Evolutionary conservation across 2,888 invertebrate species (phyloP), one percentile per base, ranked within the genome.

Genomic region (Polydrusus pterygomalis): DNA sequence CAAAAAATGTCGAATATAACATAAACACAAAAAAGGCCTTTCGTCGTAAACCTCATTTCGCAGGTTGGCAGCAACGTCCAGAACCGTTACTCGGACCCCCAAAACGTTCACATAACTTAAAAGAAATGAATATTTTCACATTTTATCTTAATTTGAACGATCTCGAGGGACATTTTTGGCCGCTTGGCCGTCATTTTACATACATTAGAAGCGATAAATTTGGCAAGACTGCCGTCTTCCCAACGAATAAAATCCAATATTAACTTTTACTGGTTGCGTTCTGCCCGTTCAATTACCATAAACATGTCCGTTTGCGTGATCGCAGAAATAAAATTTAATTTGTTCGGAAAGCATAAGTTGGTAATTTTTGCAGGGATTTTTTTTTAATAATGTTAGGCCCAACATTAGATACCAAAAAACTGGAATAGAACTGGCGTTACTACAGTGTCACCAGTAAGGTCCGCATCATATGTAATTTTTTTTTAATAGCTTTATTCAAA

Each of bases 251-350:
- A 85, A 82, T 83, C 82, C 82, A 83, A 85, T 85, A 85, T 86
- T 85, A 85, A 86, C 83, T 85, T 34, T 85, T 86, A 84, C 85
- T 79, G 83, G 84, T 84, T 85, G 85, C 86, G 83, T 87, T 86
- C 86, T 86, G 85, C 85, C 85, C 83, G 83, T 86, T 86, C 86
- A 87, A 87, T 87, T 87, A 87, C 84, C 87, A 87, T 87, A 87
- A 87, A 87, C 82, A 87, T 87, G 87, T 86, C 87, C 77, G 68
- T 80, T 83, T 81, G 83, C 83, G 82, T 82, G 85, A 84, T 81
- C 79, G 79, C 80, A 64, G 78, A 80, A 84, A 84, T 86, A 86
- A 86, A 86, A 85, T 86, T 86, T 85, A 86, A 87, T 87, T 86
- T 85, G 85, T 84, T 85, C 83, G 83, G 84, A 84, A 54, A 34